A percentile compares a stretch with the other conserved stretches of the same genome.
These are phyloP conservation scores for Bradynema listronoti DNA, from an alignment of 1,140 invertebrate species.

Conservation along the genomic window DNA sequence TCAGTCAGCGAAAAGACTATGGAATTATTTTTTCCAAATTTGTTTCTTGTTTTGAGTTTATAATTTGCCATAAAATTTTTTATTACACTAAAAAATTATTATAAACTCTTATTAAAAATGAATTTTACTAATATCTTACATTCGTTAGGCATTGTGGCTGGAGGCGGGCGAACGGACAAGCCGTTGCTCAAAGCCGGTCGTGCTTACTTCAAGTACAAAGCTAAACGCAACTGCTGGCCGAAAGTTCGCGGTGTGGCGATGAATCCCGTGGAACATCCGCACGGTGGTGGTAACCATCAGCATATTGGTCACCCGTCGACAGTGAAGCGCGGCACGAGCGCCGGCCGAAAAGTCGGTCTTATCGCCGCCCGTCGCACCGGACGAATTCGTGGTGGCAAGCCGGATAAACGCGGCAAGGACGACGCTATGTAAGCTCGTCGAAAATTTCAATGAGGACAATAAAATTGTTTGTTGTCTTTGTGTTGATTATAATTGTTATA, in stretches of 20 bases:
- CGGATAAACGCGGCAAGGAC: conserved; percentile 43
- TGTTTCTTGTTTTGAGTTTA: no score
- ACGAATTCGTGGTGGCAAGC: conserved; percentile 3
- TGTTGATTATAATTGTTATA: conserved; percentile 3
- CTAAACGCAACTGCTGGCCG: conserved; percentile 98
- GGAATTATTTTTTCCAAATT: no score
- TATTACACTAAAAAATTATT: no score
- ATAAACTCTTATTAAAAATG: no score
- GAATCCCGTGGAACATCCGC: conserved; percentile 93
- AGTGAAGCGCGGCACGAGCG: conserved; percentile 90
- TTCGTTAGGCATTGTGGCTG: conserved; percentile 80
- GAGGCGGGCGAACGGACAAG: conserved; percentile 98
- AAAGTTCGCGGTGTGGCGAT: conserved; percentile 71
- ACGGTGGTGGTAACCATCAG: conserved; percentile 99
- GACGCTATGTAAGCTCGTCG: conserved; percentile 39
- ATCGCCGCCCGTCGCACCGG: conserved; percentile 94
- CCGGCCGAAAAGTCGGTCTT: conserved; percentile 99
- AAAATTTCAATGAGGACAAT: conserved; percentile 5
- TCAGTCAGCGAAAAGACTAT: no score
- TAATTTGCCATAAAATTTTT: no score
- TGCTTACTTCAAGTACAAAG: conserved; percentile 99
- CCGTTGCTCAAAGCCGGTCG: conserved; percentile 97
- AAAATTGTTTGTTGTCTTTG: conserved; percentile 1
- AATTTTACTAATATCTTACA: background rate
- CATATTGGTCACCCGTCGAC: conserved; percentile 99